Evolutionary conservation across 2,888 invertebrate species (phyloP).

Genomic region (Apantesis nais): DNA sequence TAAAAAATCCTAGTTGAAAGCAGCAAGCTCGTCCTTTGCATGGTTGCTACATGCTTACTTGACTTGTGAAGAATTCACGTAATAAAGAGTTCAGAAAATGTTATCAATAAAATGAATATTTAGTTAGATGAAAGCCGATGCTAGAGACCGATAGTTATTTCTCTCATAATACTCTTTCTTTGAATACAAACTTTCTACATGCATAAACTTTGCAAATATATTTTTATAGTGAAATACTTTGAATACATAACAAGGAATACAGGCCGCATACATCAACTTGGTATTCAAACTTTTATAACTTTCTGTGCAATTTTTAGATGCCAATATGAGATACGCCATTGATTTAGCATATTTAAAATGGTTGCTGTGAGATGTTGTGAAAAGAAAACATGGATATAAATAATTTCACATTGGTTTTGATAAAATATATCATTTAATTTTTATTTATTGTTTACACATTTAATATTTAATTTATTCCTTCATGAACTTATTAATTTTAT

Average conservation of each 20-base stretch:
- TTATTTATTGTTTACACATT: background rate
- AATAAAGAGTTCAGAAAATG: background rate
- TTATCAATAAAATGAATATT: background rate
- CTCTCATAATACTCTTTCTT: background rate
- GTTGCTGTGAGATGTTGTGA: background rate
- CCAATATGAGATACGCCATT: background rate
- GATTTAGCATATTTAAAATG: background rate
- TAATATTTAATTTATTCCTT: background rate
- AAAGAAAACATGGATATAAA: background rate
- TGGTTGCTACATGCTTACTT: too few relatives aligned
- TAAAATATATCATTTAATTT: too few relatives aligned
- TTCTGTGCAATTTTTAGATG: constrained; percentile 15
- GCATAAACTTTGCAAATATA: constrained; percentile 11
- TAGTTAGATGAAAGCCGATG: background rate
- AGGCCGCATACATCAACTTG: constrained; percentile 19
- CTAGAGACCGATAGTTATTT: background rate
- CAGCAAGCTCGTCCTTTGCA: too few relatives aligned
- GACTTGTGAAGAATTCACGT: background rate
- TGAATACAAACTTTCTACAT: background rate
- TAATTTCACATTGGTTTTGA: too few relatives aligned
- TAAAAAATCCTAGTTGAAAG: background rate
- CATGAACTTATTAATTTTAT: too few relatives aligned
- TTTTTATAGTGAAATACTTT: constrained; percentile 26
- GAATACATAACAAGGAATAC: constrained; percentile 22
- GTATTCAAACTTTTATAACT: constrained; percentile 34